Evolutionary conservation across 2,888 invertebrate species (phyloP), one percentile per base, ranked within the genome.

Genomic region (Pseudococcus jackbeardsleyi): DNA sequence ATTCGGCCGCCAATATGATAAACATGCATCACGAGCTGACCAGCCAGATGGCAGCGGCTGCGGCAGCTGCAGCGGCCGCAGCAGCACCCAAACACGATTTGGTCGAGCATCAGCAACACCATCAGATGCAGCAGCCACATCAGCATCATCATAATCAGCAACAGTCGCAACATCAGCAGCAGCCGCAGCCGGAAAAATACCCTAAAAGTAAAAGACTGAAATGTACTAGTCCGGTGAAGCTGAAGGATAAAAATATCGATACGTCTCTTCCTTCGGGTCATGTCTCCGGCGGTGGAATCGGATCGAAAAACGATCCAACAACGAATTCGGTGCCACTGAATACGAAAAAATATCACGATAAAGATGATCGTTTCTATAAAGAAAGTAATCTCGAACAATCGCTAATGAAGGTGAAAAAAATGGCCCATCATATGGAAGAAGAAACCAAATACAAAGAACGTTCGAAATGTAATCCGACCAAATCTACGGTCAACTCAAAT

Each of bases 371-470:
- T 11, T 85, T 48, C 33, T 26, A 85, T n/a, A 85, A 85, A 33
- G 85, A 85, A 22, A 48, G 26, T n/a, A 85, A 85, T 39, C 54
- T 85, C 33, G 85, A 85, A 50, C 85, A 85, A 17, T 39, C 82
- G 12, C 8, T 82, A 33, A 46, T 19, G 33, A 85, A 85, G n/a
- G 84, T 84, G 84, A 46, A 50, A 17, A 84, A 84, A 84, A 84
- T 84, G 1, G 84, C 84, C 19, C 84, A 82, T 42, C 9, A 22
- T 12, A 26, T 15, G 22, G 84, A 84, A 19, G 84, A 84, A 50
- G 48, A 84, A 9, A 22, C 19, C 8, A 84, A 84, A 22, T 84
- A 50, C 84, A 84, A 84, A 22, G 84, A 84, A 22, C 84, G 84
- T 11, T 4, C 17, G n/a, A 84, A 84, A 42, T 48, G 50, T 19